phyloP scores from a whole-genome alignment of 2,888 invertebrate genomes.

The Cerceris ruficornis region DNA sequence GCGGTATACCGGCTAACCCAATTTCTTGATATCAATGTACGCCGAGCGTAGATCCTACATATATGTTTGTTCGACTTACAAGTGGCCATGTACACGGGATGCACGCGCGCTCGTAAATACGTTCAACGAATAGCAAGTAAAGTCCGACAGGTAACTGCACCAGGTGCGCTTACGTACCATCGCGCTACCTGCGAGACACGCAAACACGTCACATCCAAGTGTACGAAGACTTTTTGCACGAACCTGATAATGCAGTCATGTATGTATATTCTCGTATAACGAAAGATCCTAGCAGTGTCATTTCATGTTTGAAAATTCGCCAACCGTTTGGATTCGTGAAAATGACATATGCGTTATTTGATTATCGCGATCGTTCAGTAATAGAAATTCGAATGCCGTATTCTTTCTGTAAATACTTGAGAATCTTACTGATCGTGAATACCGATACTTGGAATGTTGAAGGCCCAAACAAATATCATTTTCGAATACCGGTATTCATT shows the following conservation, averaged over 20 bases:
- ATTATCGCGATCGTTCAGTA: background rate
- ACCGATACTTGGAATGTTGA: no score
- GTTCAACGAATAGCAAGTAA: conserved; percentile 39
- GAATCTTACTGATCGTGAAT: no score
- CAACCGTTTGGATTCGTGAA: background rate
- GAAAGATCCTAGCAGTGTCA: background rate
- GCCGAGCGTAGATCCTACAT: conserved; percentile 4
- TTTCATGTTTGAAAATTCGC: background rate
- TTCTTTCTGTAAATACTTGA: no score
- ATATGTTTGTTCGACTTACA: background rate
- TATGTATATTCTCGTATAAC: background rate
- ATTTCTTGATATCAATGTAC: conserved; percentile 57
- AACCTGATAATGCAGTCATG: background rate
- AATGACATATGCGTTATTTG: background rate
- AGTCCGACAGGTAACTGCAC: conserved; percentile 47
- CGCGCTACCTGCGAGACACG: conserved; percentile 26
- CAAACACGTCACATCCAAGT: conserved; percentile 5
- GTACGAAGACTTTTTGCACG: conserved; percentile 4
- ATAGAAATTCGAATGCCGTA: background rate
- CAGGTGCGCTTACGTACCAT: conserved; percentile 38
- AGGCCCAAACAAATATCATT: no score
- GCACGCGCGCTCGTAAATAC: conserved; percentile 14
- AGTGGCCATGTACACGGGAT: background rate
- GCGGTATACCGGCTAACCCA: conserved; percentile 57
- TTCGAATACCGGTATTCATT: no score